Evolutionary conservation across 2,888 invertebrate genomes (phyloP).

Genomic region (Crematogaster levior): DNA sequence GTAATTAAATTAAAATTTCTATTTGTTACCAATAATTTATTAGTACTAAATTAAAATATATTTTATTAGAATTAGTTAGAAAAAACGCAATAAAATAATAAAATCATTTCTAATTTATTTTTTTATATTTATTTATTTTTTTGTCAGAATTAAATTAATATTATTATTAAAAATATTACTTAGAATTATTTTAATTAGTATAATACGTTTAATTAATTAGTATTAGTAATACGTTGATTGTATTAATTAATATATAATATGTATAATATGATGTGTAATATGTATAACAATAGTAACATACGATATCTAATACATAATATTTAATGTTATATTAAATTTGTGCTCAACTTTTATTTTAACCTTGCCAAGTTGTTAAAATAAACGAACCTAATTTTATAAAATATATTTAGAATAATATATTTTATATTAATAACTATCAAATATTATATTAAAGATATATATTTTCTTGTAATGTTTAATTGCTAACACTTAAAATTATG

Average conservation of each 20-base stretch:
- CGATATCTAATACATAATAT: background rate
- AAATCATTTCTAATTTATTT: background rate
- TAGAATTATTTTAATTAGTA: constrained; percentile 12
- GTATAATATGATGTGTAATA: too few species aligned
- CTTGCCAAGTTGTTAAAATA: background rate
- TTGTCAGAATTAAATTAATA: background rate
- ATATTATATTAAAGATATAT: background rate
- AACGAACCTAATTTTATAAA: background rate
- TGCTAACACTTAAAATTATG: background rate
- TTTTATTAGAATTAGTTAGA: background rate
- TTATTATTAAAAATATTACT: too few species aligned
- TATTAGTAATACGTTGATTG: background rate
- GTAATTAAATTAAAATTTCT: background rate
- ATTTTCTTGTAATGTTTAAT: background rate
- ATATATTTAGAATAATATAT: background rate
- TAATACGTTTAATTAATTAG: too few species aligned
- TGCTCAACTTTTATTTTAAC: background rate
- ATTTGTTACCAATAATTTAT: background rate
- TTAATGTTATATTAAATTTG: background rate
- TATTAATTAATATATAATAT: background rate
- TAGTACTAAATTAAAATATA: background rate
- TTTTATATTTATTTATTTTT: background rate
- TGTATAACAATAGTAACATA: too few species aligned
- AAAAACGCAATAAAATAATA: background rate
- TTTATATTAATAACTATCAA: background rate